These are phyloP conservation scores for Eretmocerus hayati DNA, from an alignment of 2,888 invertebrate species.

Conservation along the genomic window DNA sequence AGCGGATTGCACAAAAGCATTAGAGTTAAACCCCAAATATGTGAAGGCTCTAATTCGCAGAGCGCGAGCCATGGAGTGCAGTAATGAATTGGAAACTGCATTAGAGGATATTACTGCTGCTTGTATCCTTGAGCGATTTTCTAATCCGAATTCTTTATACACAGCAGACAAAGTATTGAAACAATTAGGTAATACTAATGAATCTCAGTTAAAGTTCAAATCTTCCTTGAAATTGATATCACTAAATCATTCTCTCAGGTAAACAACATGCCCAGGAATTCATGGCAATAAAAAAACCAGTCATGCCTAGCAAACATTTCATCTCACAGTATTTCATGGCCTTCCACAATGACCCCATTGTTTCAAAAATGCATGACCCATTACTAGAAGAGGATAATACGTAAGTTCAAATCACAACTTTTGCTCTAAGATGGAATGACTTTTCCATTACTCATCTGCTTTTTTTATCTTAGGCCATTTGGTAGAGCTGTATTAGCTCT, in stretches of 20 bases:
- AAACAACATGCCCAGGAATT: slow-evolving; percentile 68
- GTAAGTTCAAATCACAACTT: slow-evolving; percentile 21
- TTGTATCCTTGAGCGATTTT: slow-evolving; percentile 84
- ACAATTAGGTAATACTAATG: slow-evolving; percentile 63
- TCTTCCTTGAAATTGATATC: slow-evolving; percentile 1
- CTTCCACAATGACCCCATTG: slow-evolving; percentile 80
- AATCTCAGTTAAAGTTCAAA: background rate
- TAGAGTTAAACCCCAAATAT: slow-evolving; percentile 78
- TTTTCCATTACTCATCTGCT: too few species aligned
- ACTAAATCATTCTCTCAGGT: slow-evolving; percentile 35
- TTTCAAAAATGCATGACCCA: slow-evolving; percentile 48
- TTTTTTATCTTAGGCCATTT: slow-evolving; percentile 50
- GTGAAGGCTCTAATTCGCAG: slow-evolving; percentile 80
- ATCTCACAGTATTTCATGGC: slow-evolving; percentile 82
- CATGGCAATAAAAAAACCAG: slow-evolving; percentile 59
- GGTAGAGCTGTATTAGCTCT: slow-evolving; percentile 65
- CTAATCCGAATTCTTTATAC: slow-evolving; percentile 69
- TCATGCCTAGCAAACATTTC: slow-evolving; percentile 79
- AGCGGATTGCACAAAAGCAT: slow-evolving; percentile 78
- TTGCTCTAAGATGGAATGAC: background rate
- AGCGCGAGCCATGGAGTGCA: slow-evolving; percentile 74
- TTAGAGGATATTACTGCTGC: slow-evolving; percentile 90
- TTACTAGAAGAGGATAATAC: slow-evolving; percentile 10
- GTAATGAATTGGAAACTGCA: slow-evolving; percentile 70
- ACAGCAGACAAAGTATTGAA: slow-evolving; percentile 86